Percentiles rank a stretch among this genome's conserved stretches.
phyloP scores from a whole-genome alignment of 1,140 invertebrate genomes.

The Drosophila setifemur region DNA sequence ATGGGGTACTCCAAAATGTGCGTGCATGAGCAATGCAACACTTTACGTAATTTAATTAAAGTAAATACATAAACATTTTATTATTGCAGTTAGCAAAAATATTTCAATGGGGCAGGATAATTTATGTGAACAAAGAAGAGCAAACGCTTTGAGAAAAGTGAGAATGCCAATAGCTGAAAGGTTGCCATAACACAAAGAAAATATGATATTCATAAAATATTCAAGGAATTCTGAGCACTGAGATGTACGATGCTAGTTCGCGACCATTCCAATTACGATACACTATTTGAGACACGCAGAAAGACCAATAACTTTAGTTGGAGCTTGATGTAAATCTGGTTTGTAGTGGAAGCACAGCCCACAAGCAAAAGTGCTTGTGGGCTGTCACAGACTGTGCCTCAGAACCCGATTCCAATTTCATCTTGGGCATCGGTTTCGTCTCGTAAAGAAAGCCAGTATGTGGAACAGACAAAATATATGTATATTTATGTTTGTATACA shows the following conservation, averaged over 20 bases:
- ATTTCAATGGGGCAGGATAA: conserved; percentile 31
- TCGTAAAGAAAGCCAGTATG: conserved; percentile 61
- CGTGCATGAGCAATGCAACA: conserved; percentile 63
- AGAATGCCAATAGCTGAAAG: background rate
- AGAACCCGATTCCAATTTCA: conserved; percentile 37
- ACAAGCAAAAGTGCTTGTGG: conserved; percentile 75
- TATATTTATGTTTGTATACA: conserved; percentile 65
- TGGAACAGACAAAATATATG: conserved; percentile 55
- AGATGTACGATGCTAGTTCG: no score
- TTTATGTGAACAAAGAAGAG: conserved; percentile 27
- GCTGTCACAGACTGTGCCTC: conserved; percentile 35
- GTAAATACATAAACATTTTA: conserved; percentile 58
- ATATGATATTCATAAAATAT: no score
- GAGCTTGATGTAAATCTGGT: conserved; percentile 4
- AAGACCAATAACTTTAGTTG: conserved; percentile 17
- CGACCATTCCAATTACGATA: conserved; percentile 9
- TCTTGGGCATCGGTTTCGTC: conserved; percentile 26
- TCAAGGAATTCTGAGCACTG: no score
- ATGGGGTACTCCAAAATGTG: conserved; percentile 33
- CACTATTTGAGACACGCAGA: conserved; percentile 50
- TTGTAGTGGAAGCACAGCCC: conserved; percentile 37
- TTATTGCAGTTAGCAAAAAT: conserved; percentile 53
- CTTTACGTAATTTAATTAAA: conserved; percentile 77
- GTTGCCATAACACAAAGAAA: no score
- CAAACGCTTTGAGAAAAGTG: conserved; percentile 26